These are phyloP conservation scores for Diorhabda carinulata DNA, from an alignment of 1,140 invertebrate genomes.

Conservation along the genomic window DNA sequence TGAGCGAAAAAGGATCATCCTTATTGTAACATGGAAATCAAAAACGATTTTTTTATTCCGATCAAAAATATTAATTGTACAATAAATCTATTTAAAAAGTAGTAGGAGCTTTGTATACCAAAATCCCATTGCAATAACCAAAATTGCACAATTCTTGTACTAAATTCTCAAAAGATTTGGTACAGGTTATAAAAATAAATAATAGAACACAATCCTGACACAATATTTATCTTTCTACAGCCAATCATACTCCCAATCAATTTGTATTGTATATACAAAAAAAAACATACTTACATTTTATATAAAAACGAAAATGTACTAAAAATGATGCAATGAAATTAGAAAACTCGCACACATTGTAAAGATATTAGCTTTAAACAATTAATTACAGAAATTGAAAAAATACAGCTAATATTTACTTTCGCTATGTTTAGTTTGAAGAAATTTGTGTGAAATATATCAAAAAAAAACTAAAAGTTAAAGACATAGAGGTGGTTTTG, in stretches of 20 bases:
- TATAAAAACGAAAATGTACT: slow-evolving; percentile 1
- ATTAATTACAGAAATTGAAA: background rate
- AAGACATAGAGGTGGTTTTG: slow-evolving; percentile 22
- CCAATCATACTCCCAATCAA: background rate
- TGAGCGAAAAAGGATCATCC: too few species aligned
- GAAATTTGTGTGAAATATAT: background rate
- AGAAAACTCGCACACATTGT: slow-evolving; percentile 2
- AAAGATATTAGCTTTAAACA: background rate
- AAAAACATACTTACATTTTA: background rate
- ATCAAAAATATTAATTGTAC: background rate
- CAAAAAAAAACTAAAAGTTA: slow-evolving; percentile 13
- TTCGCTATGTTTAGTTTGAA: background rate
- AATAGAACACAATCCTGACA: background rate
- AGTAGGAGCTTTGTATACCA: background rate
- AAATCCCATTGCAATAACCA: background rate
- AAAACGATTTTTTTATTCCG: too few species aligned
- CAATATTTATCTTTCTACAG: slow-evolving; percentile 4
- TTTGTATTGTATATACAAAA: background rate
- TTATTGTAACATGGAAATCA: too few species aligned
- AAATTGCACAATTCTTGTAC: background rate
- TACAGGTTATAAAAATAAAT: background rate
- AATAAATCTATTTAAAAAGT: background rate
- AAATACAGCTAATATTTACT: background rate
- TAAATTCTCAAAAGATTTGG: background rate
- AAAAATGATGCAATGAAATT: background rate